Base-by-base conservation (phyloP, 2,113 vertebrate genomes). In the Oryzias javanicus region DNA sequence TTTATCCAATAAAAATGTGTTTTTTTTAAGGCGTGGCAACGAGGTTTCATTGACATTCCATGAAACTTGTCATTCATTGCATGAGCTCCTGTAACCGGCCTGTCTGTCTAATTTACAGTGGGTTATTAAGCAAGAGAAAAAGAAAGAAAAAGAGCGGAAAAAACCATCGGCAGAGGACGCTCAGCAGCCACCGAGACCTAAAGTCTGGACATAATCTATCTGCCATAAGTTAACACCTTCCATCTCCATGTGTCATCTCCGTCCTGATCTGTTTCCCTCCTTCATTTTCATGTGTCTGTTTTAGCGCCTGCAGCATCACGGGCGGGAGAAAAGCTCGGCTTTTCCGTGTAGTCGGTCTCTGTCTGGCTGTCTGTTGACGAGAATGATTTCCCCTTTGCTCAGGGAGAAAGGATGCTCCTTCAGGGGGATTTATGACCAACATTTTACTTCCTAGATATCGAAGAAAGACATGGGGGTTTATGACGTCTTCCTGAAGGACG, bases 401-500 rank as follows among this genome's bases (percentile, higher is more conserved):
- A 63, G 47, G 42, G 59, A 54, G 24, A 55, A 55, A 25, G 41
- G 51, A 51, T 70, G 15, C 1, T 41, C n/a, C 20, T 19, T 62
- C 15, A 2, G 14, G 22, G 49, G 64, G 14, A 47, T 66, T 77
- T 45, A 83, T 42, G 18, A 45, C 62, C 57, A 80, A 44, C 46
- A 29, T 44, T 67, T 54, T 5, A 42, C 56, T 49, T 65, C 66
- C 60, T 54, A 99, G 97, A 95, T 99, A 88, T 94, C 94, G 60
- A 98, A 94, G 90, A 94, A 92, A 47, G 96, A 99, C 66, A 90
- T 91, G 15, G 97, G 97, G 25, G 78, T 93, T 64, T 99, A 99
- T 0, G 92, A 95, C 79, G 93, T 99, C 63, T 88, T 93, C 70
- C 84, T 99, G 77, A 95, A 84, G 79, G 97, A 99, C 0, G 93